phyloP scores from a whole-genome alignment of 2,113 vertebrate species.

The Hippocampus barbouri region DNA sequence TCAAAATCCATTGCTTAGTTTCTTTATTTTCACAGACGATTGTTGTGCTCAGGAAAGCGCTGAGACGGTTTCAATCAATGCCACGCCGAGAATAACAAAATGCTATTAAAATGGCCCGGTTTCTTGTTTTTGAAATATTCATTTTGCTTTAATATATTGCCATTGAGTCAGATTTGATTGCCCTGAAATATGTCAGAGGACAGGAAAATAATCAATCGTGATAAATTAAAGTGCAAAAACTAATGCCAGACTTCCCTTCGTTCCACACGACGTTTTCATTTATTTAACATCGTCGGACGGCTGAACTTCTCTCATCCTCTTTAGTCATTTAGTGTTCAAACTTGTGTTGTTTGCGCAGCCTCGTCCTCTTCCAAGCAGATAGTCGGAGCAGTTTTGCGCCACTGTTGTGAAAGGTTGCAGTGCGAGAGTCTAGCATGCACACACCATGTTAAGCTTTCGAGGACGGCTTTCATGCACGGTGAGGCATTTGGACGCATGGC shows the following conservation, averaged over 20 bases:
- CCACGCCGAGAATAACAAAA: constrained; percentile 60
- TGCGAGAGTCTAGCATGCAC: constrained; percentile 66
- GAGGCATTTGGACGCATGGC: constrained; percentile 57
- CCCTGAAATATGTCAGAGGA: constrained; percentile 71
- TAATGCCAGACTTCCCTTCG: constrained; percentile 10
- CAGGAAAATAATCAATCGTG: constrained; percentile 76
- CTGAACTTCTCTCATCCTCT: constrained; percentile 19
- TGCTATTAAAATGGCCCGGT: constrained; percentile 56
- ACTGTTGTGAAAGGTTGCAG: constrained; percentile 17
- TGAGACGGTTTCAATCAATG: constrained; percentile 67
- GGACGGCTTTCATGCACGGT: constrained; percentile 81
- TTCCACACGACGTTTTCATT: constrained; percentile 11
- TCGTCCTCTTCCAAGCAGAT: constrained; percentile 18
- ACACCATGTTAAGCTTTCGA: constrained; percentile 67
- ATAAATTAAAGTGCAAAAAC: constrained; percentile 66
- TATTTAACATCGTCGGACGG: constrained; percentile 50
- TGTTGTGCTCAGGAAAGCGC: constrained; percentile 12
- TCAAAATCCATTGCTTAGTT: neutral
- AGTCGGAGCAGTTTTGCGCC: neutral
- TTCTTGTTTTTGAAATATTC: constrained; percentile 69
- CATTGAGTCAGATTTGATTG: constrained; percentile 70
- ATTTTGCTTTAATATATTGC: constrained; percentile 74
- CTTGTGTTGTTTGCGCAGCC: constrained; percentile 27
- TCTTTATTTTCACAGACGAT: constrained; percentile 31
- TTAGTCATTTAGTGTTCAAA: constrained; percentile 22